phyloP scores from a whole-genome alignment of 2,797 vertebrate species.

The Crax fasciolata region DNA sequence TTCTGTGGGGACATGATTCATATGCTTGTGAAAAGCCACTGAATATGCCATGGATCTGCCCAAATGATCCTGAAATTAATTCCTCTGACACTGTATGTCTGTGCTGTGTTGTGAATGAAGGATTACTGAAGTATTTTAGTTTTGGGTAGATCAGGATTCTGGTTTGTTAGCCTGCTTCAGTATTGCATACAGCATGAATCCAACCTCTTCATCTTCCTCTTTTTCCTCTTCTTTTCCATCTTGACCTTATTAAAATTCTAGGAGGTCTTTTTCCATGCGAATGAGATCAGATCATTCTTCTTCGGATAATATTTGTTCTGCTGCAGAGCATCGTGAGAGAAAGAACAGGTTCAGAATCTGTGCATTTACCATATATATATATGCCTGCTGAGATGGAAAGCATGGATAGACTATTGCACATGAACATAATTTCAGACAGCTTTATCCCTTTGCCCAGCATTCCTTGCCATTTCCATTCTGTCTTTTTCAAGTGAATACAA shows the following conservation, averaged over 20 bases:
- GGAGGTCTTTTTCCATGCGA: background rate
- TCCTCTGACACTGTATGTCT: background rate
- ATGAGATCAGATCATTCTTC: background rate
- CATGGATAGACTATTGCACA: background rate
- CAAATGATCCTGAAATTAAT: background rate
- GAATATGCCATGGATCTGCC: background rate
- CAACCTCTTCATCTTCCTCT: background rate
- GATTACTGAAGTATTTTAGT: background rate
- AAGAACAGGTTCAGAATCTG: background rate
- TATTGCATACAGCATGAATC: background rate
- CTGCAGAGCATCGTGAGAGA: background rate
- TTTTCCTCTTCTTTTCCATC: background rate
- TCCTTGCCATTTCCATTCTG: background rate
- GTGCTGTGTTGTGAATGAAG: background rate
- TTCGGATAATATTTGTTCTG: background rate
- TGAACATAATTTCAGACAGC: background rate
- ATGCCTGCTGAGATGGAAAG: background rate
- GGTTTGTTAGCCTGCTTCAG: background rate
- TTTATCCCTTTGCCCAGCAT: background rate
- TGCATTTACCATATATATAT: background rate
- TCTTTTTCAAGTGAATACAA: background rate
- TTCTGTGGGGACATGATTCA: background rate
- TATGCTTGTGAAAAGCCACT: slow-evolving; percentile 5
- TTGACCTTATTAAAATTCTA: background rate
- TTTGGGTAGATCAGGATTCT: background rate